phyloP scores from a whole-genome alignment of 2,797 vertebrate species.

The Alosa sapidissima region DNA sequence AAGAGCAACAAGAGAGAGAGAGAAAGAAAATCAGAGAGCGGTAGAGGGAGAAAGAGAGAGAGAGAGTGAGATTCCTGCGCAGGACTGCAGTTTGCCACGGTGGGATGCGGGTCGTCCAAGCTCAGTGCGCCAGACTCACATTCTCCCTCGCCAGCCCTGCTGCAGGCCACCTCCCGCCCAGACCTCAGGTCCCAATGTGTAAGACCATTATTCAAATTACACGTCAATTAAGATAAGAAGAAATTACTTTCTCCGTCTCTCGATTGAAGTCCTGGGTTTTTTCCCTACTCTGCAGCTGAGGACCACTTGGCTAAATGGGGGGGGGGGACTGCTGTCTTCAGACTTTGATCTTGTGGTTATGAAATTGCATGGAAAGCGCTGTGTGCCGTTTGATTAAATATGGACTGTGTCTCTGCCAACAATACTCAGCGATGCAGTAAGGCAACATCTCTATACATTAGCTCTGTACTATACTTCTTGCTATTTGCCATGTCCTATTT shows the following conservation, averaged over 20 bases:
- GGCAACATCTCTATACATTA: neutral
- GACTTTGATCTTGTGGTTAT: slow-evolving; percentile 73
- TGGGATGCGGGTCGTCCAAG: neutral
- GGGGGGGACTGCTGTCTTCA: slow-evolving; percentile 18
- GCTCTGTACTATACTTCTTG: neutral
- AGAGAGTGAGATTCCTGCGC: neutral
- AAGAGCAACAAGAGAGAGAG: neutral
- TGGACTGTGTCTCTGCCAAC: slow-evolving; percentile 9
- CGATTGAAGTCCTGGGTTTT: slow-evolving; percentile 79
- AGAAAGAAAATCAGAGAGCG: neutral
- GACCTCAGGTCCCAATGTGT: slow-evolving; percentile 73
- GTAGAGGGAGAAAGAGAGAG: neutral
- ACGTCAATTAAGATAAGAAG: slow-evolving; percentile 82
- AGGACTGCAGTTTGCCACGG: neutral
- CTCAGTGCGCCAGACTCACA: slow-evolving; percentile 5
- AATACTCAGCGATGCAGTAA: neutral
- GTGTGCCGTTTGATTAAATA: slow-evolving; percentile 56
- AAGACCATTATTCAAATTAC: slow-evolving; percentile 82
- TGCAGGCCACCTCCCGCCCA: slow-evolving; percentile 27
- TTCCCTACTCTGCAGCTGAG: slow-evolving; percentile 61
- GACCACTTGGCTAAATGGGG: slow-evolving; percentile 54
- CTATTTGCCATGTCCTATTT: slow-evolving; percentile 21
- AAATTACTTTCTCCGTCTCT: slow-evolving; percentile 79
- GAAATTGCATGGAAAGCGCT: slow-evolving; percentile 51
- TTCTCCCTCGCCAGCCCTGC: neutral